These are phyloP conservation scores for Diploscapter pachys DNA, from an alignment of 1,140 invertebrate species.

Conservation along the genomic window DNA sequence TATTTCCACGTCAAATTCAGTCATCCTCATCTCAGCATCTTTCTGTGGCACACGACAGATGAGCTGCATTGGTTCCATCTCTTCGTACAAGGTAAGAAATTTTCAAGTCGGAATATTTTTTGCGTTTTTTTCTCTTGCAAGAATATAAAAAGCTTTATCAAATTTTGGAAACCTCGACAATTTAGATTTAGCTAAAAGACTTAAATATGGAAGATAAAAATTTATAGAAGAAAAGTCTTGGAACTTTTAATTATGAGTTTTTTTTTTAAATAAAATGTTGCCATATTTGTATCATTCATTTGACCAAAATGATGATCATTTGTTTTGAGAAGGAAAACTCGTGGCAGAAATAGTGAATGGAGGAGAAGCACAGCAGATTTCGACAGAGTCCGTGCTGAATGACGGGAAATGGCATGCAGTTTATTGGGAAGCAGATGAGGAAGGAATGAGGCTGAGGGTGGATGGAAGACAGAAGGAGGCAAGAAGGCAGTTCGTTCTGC, in stretches of 20 bases:
- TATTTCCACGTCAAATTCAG: conserved; percentile 51
- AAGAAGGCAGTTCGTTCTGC: conserved; percentile 42
- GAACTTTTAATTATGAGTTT: too few relatives aligned
- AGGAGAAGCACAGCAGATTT: conserved; percentile 45
- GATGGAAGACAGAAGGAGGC: conserved; percentile 41
- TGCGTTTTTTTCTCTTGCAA: too few relatives aligned
- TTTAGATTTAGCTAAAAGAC: too few relatives aligned
- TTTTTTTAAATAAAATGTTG: too few relatives aligned
- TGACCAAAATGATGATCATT: too few relatives aligned
- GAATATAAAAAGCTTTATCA: too few relatives aligned
- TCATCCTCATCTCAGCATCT: conserved; percentile 53
- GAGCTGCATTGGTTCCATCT: conserved; percentile 56
- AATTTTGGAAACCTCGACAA: too few relatives aligned
- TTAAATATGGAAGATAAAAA: too few relatives aligned
- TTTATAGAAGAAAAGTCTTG: too few relatives aligned
- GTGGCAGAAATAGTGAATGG: conserved; percentile 43
- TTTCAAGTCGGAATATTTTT: too few relatives aligned
- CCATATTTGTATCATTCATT: too few relatives aligned
- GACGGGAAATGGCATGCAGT: conserved; percentile 50
- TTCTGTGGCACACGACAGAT: conserved; percentile 54
- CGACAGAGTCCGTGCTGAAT: conserved; percentile 19
- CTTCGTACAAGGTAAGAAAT: conserved; percentile 44
- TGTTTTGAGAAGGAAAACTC: conserved; percentile 30
- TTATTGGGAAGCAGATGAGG: conserved; percentile 52
- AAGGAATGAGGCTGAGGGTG: conserved; percentile 43